Percentiles rank a stretch among this genome's conserved stretches.
Evolutionary conservation across 2,888 invertebrate genomes (phyloP).

Genomic region (Terebella lapidaria): DNA sequence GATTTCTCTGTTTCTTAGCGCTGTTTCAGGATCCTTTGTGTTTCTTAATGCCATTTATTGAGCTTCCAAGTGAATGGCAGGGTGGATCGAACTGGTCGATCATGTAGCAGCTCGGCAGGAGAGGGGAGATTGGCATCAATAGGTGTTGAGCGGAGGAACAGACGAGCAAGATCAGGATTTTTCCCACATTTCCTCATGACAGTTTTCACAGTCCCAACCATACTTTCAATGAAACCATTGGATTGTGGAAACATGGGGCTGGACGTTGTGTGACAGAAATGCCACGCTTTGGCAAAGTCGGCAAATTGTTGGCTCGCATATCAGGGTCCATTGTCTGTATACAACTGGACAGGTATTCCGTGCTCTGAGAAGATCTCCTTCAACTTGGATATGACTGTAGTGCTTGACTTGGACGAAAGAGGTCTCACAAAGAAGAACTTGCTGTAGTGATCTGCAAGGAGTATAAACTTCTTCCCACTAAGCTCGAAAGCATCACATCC

Average conservation of each 20-base stretch:
- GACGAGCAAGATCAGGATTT: constrained; percentile 1
- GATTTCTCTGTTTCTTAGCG: neutral
- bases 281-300: neutral
- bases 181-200: neutral
- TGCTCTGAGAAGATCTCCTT: constrained; percentile 5
- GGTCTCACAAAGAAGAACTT: constrained; percentile 1
- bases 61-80: neutral
- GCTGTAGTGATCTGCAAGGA: constrained; percentile 4
- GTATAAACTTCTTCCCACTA: neutral
- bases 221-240: constrained; percentile 10
- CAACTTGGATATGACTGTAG: neutral
- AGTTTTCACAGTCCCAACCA: neutral
- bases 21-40: neutral
- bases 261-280: constrained; percentile 6
- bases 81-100: neutral
- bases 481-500: constrained; percentile 17
- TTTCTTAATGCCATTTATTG: neutral
- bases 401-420: neutral
- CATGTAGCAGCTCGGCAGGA: constrained; percentile 6
- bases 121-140: neutral
- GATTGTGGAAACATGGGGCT: constrained; percentile 1
- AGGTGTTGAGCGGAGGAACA: constrained; percentile 1
- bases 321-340: constrained; percentile 4
- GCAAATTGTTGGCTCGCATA: constrained; percentile 1
- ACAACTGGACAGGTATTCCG: neutral